Base-by-base conservation (phyloP, 2,797 vertebrate species). In the Poeciliopsis infans region DNA sequence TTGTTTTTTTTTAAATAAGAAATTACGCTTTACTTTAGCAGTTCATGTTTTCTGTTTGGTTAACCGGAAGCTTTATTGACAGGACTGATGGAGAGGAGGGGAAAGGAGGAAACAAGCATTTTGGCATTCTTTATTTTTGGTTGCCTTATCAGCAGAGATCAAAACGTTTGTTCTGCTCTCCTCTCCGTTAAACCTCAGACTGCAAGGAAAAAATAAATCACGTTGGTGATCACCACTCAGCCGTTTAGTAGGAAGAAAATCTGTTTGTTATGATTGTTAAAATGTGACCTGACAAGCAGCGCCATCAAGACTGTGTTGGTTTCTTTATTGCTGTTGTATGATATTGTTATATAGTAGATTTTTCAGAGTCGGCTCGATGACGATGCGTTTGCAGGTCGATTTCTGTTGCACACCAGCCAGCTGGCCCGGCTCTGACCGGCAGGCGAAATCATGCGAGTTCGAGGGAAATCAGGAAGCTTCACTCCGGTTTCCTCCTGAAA, bases 81-180 rank as follows among this genome's bases (percentile, higher is more conserved):
- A 51, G 46, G 89, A 85, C 85, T 79, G 0, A n/a, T 0, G 75
- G 85, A 74, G 85, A 79, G 84, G 66, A 20, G 55, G 43, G n/a
- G 31, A 39, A 36, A 43, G 81, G 77, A 33, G 84, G 85, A 80
- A 61, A 80, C 79, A 39, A 78, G 89, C 66, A 79, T 88, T 86
- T 93, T 94, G 93, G 92, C 94, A 94, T 94, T 95, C 94, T 80
- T 73, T 73, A 82, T 91, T 83, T 70, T 78, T 72, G 85, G 92
- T 91, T 91, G 92, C 91, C 91, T 92, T 92, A 92, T 77, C 85
- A 77, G 74, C 66, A 57, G 83, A 53, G 87, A 90, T 87, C 86
- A 84, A 28, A 83, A 51, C 2, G 71, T 43, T 8, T 25, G 64
- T 85, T 87, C 90, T 10, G 1, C 85, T 79, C 89, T 91, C 90